Evolutionary conservation across 2,113 vertebrate genomes (phyloP).

Genomic region (Bagarius yarrelli): DNA sequence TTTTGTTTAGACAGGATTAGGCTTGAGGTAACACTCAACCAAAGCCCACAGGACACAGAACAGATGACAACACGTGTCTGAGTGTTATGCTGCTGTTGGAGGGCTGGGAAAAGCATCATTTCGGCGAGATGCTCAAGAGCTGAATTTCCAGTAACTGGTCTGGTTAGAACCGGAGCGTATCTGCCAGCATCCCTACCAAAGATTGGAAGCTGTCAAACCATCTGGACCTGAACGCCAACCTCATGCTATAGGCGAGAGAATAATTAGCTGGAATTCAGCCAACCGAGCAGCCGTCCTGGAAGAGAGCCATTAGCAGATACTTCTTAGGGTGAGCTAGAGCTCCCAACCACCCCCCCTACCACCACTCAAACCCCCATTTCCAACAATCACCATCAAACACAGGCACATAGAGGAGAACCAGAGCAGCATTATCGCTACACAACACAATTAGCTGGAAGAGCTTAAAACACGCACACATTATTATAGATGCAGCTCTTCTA

Average conservation of each 20-base stretch:
- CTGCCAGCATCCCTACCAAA: neutral
- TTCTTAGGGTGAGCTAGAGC: constrained; percentile 21
- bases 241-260: constrained; percentile 7
- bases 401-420: constrained; percentile 7
- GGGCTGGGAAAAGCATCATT: neutral
- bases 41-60: neutral
- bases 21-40: neutral
- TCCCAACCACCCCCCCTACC: neutral
- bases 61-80: neutral
- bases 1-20: neutral
- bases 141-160: constrained; percentile 28
- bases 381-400: neutral
- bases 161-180: neutral
- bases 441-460: constrained; percentile 17
- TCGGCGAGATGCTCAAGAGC: neutral
- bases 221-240: constrained; percentile 8
- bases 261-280: constrained; percentile 42
- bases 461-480: neutral
- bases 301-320: constrained; percentile 28
- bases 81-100: neutral
- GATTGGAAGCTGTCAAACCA: constrained; percentile 19
- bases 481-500: neutral
- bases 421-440: constrained; percentile 9
- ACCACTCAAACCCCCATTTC: too few relatives aligned
- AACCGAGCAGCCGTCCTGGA: constrained; percentile 29